Evolutionary conservation across 2,113 vertebrate species (phyloP).

Genomic region (Cynocephalus volans): DNA sequence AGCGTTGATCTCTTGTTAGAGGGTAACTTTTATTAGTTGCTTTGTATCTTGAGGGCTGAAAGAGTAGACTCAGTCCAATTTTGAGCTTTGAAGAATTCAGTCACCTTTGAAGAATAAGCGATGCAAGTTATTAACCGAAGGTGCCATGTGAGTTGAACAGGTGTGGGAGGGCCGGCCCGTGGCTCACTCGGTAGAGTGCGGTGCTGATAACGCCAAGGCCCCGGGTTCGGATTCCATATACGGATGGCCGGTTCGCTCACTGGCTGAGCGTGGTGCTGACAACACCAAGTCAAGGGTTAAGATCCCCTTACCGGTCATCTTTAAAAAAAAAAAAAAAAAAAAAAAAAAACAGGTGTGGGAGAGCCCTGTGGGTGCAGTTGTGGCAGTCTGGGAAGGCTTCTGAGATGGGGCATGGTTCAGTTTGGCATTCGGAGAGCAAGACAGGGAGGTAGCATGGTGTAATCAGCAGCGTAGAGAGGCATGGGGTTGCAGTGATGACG

Average conservation of each 20-base stretch:
- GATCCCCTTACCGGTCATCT: too few species aligned
- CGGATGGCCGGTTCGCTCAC: too few species aligned
- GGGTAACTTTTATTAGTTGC: neutral
- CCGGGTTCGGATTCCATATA: too few species aligned
- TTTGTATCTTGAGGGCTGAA: neutral
- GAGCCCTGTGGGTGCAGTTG: neutral
- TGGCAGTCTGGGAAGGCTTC: neutral
- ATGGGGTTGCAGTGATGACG: neutral
- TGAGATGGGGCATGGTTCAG: neutral
- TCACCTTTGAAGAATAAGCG: neutral
- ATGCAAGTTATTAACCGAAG: too few species aligned
- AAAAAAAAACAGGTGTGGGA: neutral
- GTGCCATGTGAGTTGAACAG: too few species aligned
- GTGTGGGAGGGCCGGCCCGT: neutral
- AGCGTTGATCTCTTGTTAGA: neutral
- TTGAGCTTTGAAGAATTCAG: neutral
- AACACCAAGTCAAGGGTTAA: too few species aligned
- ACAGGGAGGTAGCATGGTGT: neutral
- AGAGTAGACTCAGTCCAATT: neutral
- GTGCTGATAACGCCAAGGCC: too few species aligned
- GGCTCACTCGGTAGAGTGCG: too few species aligned
- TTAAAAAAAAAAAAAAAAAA: neutral
- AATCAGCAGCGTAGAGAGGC: neutral
- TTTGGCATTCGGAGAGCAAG: neutral
- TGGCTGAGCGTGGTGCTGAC: too few species aligned